Base-by-base conservation (phyloP, 2,113 vertebrate species). In the Calyptomena viridis region DNA sequence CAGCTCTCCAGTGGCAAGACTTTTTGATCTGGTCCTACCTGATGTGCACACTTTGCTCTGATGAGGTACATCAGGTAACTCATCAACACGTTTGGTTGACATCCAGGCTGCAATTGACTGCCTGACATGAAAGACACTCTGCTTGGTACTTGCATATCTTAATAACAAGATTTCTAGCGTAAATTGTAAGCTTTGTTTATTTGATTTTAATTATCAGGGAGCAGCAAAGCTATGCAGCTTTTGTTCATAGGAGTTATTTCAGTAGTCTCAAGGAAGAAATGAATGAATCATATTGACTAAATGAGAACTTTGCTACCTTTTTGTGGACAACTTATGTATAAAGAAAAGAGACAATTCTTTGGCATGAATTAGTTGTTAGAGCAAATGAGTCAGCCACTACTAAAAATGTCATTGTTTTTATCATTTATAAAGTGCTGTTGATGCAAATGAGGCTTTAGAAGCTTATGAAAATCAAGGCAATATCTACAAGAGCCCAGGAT, bases 381-480 rank as follows among this genome's bases (percentile, higher is more conserved):
- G 90, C 76, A 87, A 92, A 90, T 96, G 92, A 95, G 73, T 96
- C 94, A 96, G 73, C 80, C 31, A 15, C 84, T 90, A 76, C 76
- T 40, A 94, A 96, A 95, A 96, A 93, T 83, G 76, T 91, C 77
- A 84, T 46, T 93, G 76, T 95, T 96, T 50, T 94, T 95, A 93
- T 95, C 42, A 92, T 93, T 95, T 96, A 93, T 91, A 93, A 68
- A 93, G 58, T 33, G 8, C 59, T 75, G 87, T 50, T 86, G 52
- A 96, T 96, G 94, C 91, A 96, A 96, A 93, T 77, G 80, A 95
- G 67, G 71, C 69, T 95, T 91, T 84, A 91, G 90, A 90, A 93
- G 89, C 79, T 87, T 87, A 50, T 90, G 47, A 92, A 96, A 94
- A 92, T 88, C 58, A 90, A 87, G 62, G 53, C 77, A n/a, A 19